Evolutionary conservation across 1,140 invertebrate species (phyloP).

Genomic region (Centruroides sculpturatus): DNA sequence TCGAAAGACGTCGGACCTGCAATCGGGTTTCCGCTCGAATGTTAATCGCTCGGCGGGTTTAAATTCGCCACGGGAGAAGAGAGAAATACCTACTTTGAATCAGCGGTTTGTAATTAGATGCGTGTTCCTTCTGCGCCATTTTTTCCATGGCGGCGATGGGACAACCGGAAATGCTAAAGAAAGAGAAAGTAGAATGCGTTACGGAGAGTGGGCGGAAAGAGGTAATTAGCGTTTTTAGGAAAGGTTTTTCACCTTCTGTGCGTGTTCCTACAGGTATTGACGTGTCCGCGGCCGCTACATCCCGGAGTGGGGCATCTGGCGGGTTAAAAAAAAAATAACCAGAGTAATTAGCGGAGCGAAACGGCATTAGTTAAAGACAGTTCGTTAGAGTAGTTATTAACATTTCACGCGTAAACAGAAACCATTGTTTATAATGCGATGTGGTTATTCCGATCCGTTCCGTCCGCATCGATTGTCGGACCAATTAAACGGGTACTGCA

Average conservation of each 20-base stretch:
- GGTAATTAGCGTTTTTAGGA: background rate
- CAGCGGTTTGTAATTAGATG: too few species aligned
- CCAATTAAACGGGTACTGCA: background rate
- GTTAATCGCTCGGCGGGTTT: too few species aligned
- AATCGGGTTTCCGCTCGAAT: too few species aligned
- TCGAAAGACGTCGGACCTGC: too few species aligned
- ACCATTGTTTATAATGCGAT: slow-evolving; percentile 4
- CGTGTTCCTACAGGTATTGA: slow-evolving; percentile 87
- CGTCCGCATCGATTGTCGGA: background rate
- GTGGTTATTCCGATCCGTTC: background rate
- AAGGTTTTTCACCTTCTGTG: slow-evolving; percentile 48
- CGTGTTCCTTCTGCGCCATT: slow-evolving; percentile 34
- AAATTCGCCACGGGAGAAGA: too few species aligned
- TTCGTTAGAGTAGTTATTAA: slow-evolving; percentile 2
- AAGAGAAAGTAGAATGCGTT: background rate
- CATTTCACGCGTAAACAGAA: background rate
- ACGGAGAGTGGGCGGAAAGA: too few species aligned
- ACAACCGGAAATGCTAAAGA: slow-evolving; percentile 73
- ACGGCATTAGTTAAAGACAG: slow-evolving; percentile 1
- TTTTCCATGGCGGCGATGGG: slow-evolving; percentile 81
- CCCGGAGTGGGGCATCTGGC: slow-evolving; percentile 75
- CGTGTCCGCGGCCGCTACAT: slow-evolving; percentile 91
- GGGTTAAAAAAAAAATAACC: background rate
- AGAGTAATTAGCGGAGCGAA: too few species aligned
- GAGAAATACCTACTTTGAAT: too few species aligned